These are phyloP conservation scores for Esox lucius DNA, from an alignment of 2,797 vertebrate genomes.

Conservation along the genomic window DNA sequence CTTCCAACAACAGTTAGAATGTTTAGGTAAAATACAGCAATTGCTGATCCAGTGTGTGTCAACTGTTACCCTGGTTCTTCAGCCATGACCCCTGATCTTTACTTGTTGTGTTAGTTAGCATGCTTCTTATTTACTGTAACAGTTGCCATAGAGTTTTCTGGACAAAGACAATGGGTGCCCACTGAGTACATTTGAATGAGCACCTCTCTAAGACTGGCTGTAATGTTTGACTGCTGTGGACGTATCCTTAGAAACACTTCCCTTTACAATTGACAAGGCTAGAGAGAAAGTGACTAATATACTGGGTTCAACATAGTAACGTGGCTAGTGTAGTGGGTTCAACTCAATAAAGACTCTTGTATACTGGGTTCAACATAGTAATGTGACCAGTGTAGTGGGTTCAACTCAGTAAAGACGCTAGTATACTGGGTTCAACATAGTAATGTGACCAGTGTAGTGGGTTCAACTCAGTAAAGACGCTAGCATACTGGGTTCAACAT, in stretches of 20 bases:
- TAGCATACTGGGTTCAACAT: slow-evolving; percentile 1
- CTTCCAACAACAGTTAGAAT: background rate
- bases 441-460: too few relatives aligned
- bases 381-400: too few relatives aligned
- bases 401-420: too few relatives aligned
- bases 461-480: background rate
- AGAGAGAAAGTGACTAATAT: slow-evolving; percentile 9
- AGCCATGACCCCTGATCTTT: slow-evolving; percentile 71
- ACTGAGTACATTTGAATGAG: slow-evolving; percentile 55
- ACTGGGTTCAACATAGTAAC: too few relatives aligned
- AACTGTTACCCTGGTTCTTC: slow-evolving; percentile 28
- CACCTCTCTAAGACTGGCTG: slow-evolving; percentile 33
- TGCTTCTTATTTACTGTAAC: slow-evolving; percentile 66
- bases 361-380: too few relatives aligned
- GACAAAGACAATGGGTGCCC: slow-evolving; percentile 61
- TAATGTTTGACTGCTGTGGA: slow-evolving; percentile 57
- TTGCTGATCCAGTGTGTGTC: slow-evolving; percentile 14
- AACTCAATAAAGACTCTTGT: background rate
- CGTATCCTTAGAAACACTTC: slow-evolving; percentile 63
- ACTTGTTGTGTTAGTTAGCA: slow-evolving; percentile 40
- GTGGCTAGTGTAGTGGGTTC: too few relatives aligned
- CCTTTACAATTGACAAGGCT: slow-evolving; percentile 32
- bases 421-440: too few relatives aligned
- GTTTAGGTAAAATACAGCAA: slow-evolving; percentile 28
- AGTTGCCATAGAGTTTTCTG: slow-evolving; percentile 72